Evolutionary conservation across 2,888 invertebrate genomes (phyloP).

Genomic region (Pachydiplax longipennis): DNA sequence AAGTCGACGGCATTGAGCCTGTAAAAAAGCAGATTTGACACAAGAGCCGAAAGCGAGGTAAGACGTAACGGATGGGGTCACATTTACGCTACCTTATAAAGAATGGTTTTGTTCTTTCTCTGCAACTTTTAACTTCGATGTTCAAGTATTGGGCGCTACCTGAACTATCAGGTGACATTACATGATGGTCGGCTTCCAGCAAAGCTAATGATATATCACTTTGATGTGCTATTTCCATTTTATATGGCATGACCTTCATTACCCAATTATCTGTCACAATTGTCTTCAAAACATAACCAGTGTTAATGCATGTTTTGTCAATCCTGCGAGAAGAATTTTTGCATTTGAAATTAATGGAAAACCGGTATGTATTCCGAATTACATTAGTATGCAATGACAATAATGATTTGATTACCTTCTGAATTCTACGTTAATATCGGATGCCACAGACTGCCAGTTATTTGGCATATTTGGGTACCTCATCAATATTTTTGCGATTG

Average conservation of each 20-base stretch:
- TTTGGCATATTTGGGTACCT: constrained; percentile 70
- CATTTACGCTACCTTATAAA: constrained; percentile 60
- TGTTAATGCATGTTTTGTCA: constrained; percentile 74
- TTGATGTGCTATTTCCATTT: constrained; percentile 78
- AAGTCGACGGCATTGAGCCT: constrained; percentile 81
- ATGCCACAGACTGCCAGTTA: constrained; percentile 74
- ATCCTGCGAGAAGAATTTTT: constrained; percentile 64
- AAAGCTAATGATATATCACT: constrained; percentile 78
- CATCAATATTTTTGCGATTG: constrained; percentile 72
- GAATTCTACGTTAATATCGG: constrained; percentile 76
- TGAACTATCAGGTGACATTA: constrained; percentile 68
- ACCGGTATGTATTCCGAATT: constrained; percentile 38
- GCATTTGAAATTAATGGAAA: constrained; percentile 43
- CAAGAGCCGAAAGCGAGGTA: background rate
- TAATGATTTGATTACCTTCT: constrained; percentile 64
- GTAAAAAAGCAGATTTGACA: constrained; percentile 47
- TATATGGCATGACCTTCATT: constrained; percentile 80
- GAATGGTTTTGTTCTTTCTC: constrained; percentile 68
- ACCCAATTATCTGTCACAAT: constrained; percentile 88
- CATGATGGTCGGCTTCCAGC: constrained; percentile 63
- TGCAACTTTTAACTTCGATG: constrained; percentile 75
- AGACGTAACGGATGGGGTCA: background rate
- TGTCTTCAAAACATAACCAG: constrained; percentile 73
- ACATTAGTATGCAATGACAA: background rate
- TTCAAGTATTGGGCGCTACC: constrained; percentile 83